phyloP scores from a whole-genome alignment of 1,140 invertebrate species.

The Macrobrachium rosenbergii region DNA sequence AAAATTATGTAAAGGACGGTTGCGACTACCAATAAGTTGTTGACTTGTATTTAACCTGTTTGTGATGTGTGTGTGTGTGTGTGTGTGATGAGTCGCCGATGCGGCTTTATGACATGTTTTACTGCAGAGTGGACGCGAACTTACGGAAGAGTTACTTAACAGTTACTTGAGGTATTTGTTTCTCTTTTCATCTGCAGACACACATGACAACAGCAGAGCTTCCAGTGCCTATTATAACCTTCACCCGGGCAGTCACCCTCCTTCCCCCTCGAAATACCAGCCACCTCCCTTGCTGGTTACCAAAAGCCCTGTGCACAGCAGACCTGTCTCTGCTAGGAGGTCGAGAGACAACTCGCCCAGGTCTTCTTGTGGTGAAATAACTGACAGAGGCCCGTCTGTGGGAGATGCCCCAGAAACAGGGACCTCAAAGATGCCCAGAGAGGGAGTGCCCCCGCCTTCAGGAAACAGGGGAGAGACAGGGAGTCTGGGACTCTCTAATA shows the following conservation, averaged over 20 bases:
- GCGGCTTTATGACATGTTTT: too few relatives aligned
- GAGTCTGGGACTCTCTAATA: not conserved
- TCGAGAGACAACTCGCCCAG: not conserved
- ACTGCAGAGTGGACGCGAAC: too few relatives aligned
- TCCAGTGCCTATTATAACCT: not conserved
- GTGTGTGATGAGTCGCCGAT: too few relatives aligned
- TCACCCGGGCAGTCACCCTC: not conserved
- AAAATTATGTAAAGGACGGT: too few relatives aligned
- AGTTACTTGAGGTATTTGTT: too few relatives aligned
- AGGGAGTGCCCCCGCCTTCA: too few relatives aligned
- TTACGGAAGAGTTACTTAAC: too few relatives aligned
- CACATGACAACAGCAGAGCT: not conserved
- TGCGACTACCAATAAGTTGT: too few relatives aligned
- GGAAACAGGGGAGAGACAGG: not conserved
- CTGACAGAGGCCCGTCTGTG: not conserved
- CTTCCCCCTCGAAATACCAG: not conserved
- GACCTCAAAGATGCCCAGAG: too few relatives aligned
- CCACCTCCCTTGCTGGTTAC: slow-evolving; percentile 26
- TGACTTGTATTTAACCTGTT: too few relatives aligned
- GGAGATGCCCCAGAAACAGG: not conserved
- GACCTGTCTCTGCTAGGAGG: not conserved
- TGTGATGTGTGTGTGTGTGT: too few relatives aligned
- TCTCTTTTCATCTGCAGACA: not conserved
- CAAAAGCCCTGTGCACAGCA: slow-evolving; percentile 16
- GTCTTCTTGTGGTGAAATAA: not conserved